Base-by-base conservation (phyloP, 2,113 vertebrate genomes). In the Megaleporinus macrocephalus region DNA sequence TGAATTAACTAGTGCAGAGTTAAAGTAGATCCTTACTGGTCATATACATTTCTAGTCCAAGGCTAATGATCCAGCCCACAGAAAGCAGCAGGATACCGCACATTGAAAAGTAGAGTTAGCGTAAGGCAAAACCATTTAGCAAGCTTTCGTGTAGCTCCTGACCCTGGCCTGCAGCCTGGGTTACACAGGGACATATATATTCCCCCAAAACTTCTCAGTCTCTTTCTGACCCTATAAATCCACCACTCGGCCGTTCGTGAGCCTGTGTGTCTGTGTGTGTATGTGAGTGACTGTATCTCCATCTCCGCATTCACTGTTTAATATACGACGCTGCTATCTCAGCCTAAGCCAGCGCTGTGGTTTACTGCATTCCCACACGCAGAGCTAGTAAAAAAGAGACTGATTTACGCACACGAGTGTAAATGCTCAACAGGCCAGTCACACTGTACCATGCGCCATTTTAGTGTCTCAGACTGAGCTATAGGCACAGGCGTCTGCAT, bases 311-410 rank as follows among this genome's bases (percentile, higher is more conserved):
- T 80, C 55, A 69, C 68, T 72, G 36, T 80, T 72, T 73, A 80
- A 80, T 73, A 80, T 73, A 73, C 14, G 51, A 33, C 15, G 53
- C 66, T 26, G 49, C 76, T 69, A 73, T 47, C 66, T 57, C 44
- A 80, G 75, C 81, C 85, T 78, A 83, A 76, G 71, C 71, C 55
- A 26, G 80, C 51, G 73, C 36, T 76, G 59, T 47, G 55, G 69
- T 89, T 90, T 88, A 90, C 78, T 88, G 88, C 87, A 84, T 89
- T 91, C 88, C 87, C 87, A 84, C 89, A 90, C 83, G 78, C 78
- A 86, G 80, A 85, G 79, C 80, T 76, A 83, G 72, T 88, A 90
- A 91, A 89, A 92, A 89, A 80, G 27, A 61, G 82, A 87, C 78
- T 86, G 85, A 89, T 92, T 90, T 90, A 89, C 75, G 85, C 78